phyloP scores from a whole-genome alignment of 2,113 vertebrate genomes.

The Salvelinus fontinalis region DNA sequence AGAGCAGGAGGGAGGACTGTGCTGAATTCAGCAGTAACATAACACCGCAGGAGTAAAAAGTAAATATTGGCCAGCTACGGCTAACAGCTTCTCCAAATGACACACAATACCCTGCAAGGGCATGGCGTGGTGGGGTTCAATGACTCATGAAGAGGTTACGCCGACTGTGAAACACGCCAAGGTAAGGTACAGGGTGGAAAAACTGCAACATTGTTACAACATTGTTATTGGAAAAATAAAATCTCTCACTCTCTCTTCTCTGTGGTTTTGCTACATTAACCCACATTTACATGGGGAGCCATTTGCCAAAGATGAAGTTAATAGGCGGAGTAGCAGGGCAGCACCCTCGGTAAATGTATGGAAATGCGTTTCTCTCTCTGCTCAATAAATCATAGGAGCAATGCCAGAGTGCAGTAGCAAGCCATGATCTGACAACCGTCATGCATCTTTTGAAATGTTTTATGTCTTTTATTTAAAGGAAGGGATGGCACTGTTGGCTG shows the following conservation, averaged over 20 bases:
- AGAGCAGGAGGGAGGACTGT: background rate
- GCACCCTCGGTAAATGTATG: background rate
- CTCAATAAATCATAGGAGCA: background rate
- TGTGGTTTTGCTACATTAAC: background rate
- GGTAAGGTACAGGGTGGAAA: background rate
- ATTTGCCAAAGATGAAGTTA: background rate
- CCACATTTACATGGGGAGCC: background rate
- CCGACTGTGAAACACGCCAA: background rate
- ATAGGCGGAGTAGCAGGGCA: background rate
- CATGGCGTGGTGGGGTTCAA: background rate
- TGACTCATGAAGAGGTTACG: constrained; percentile 21
- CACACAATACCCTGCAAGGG: constrained; percentile 21
- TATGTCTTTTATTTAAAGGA: background rate
- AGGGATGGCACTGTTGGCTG: background rate
- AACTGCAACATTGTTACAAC: too few species aligned
- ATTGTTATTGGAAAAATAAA: too few species aligned
- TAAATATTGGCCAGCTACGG: constrained; percentile 39
- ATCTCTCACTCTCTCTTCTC: background rate
- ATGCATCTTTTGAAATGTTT: background rate
- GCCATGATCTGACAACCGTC: background rate
- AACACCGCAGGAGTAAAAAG: constrained; percentile 41
- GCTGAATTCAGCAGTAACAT: constrained; percentile 53
- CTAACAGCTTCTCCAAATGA: constrained; percentile 47
- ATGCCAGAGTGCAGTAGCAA: background rate
- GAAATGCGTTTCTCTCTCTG: background rate